These are phyloP conservation scores for Oreochromis aureus DNA, from an alignment of 2,113 vertebrate species.

Conservation along the genomic window DNA sequence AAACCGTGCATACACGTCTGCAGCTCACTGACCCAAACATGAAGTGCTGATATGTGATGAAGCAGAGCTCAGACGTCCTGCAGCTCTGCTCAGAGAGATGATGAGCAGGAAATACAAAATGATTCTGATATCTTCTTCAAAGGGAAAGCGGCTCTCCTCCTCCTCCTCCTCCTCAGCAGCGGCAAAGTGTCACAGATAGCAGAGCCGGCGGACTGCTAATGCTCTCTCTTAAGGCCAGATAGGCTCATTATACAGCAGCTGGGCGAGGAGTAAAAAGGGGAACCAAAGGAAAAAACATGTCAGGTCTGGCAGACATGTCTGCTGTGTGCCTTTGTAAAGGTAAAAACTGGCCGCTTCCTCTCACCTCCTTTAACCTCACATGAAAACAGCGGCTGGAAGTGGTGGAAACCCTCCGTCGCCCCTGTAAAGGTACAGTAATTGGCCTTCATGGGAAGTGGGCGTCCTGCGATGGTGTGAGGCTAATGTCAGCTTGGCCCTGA, in stretches of 20 bases:
- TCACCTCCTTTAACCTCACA: slow-evolving; percentile 33
- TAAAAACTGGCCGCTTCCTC: slow-evolving; percentile 8
- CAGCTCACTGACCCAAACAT: background rate
- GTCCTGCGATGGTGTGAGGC: slow-evolving; percentile 27
- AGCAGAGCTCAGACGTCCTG: background rate
- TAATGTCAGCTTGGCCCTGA: slow-evolving; percentile 54
- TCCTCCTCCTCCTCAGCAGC: slow-evolving; percentile 24
- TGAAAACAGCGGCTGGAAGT: slow-evolving; percentile 8
- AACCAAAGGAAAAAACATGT: slow-evolving; percentile 12
- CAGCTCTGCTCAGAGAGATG: background rate
- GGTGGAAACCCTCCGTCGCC: background rate
- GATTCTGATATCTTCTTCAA: slow-evolving; percentile 49
- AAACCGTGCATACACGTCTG: background rate
- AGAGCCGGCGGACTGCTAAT: slow-evolving; percentile 14
- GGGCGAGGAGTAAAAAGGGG: background rate
- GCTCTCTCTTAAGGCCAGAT: slow-evolving; percentile 18
- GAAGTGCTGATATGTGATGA: background rate
- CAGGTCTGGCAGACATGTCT: slow-evolving; percentile 23
- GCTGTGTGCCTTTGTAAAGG: slow-evolving; percentile 37
- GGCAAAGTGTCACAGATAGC: slow-evolving; percentile 32
- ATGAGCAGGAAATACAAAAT: slow-evolving; percentile 40
- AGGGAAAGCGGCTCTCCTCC: slow-evolving; percentile 24
- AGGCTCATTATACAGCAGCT: slow-evolving; percentile 39
- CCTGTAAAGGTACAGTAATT: slow-evolving; percentile 39
- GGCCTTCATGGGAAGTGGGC: slow-evolving; percentile 43